These are phyloP conservation scores for Cephus pygmeus DNA, from an alignment of 2,888 invertebrate genomes.

Conservation along the genomic window DNA sequence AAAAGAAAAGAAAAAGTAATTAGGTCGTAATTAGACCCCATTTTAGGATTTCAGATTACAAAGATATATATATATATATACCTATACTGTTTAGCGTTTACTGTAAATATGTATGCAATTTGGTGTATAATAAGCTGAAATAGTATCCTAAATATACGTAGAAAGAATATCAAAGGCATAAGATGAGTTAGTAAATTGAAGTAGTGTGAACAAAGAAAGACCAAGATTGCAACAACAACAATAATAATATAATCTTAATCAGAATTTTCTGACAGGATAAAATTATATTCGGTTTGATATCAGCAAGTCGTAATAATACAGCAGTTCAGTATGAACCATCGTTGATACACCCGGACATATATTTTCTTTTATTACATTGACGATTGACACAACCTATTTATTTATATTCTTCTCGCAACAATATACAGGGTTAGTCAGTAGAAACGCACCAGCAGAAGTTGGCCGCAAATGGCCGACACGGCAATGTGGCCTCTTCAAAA, in stretches of 20 bases:
- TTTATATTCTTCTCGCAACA: background rate
- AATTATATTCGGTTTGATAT: background rate
- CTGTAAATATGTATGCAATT: slow-evolving; percentile 26
- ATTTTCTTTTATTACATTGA: background rate
- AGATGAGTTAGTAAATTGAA: background rate
- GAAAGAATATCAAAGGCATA: background rate
- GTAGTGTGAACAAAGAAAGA: background rate
- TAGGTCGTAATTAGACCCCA: background rate
- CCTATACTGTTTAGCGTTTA: slow-evolving; percentile 16
- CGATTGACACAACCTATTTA: background rate
- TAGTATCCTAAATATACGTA: slow-evolving; percentile 16
- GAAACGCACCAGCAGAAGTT: no score
- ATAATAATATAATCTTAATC: background rate
- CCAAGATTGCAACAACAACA: background rate
- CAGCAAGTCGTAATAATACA: background rate
- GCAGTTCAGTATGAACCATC: background rate
- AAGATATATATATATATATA: background rate
- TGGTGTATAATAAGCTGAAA: slow-evolving; percentile 20
- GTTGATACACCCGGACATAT: background rate
- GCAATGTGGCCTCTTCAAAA: no score
- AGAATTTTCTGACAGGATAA: background rate
- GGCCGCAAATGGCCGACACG: no score
- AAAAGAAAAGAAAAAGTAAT: background rate
- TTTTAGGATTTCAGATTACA: background rate
- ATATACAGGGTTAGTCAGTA: background rate